Evolutionary conservation across 2,888 invertebrate species (phyloP).

Genomic region (Drosophila rubida): DNA sequence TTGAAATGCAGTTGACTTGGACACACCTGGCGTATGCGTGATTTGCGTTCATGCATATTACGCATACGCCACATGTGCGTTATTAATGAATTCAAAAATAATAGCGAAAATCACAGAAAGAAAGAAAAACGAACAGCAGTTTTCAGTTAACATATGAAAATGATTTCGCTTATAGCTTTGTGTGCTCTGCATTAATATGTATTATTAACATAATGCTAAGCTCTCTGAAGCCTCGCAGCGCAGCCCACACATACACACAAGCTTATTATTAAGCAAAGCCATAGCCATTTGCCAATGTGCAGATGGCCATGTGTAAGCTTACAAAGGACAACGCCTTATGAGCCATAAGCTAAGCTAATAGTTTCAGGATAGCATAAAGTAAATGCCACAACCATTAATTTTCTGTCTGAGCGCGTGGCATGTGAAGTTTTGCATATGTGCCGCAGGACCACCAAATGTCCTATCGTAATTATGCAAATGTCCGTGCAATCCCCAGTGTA

Average conservation of each 20-base stretch:
- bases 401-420: conserved; percentile 8
- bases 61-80: conserved; percentile 40
- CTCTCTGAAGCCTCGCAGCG: neutral
- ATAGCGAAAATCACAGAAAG: too few species aligned
- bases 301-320: conserved; percentile 52
- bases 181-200: conserved; percentile 6
- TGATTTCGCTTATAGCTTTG: neutral
- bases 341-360: conserved; percentile 54
- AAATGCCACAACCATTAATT: conserved; percentile 64
- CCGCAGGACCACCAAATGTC: conserved; percentile 22
- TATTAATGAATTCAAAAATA: neutral
- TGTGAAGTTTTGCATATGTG: conserved; percentile 54
- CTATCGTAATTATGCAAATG: conserved; percentile 71
- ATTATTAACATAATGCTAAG: conserved; percentile 27
- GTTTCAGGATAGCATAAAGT: conserved; percentile 33
- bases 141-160: conserved; percentile 5
- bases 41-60: conserved; percentile 45
- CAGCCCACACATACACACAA: conserved; percentile 6
- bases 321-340: conserved; percentile 42
- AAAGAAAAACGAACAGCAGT: neutral
- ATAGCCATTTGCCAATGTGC: conserved; percentile 19
- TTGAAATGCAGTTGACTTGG: conserved; percentile 22
- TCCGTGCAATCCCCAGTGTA: conserved; percentile 21
- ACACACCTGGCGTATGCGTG: conserved; percentile 64
- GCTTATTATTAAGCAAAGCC: conserved; percentile 39